Evolutionary conservation across 2,113 vertebrate species (phyloP), one percentile per base, ranked within the genome.

Genomic region (Apodemus sylvaticus): DNA sequence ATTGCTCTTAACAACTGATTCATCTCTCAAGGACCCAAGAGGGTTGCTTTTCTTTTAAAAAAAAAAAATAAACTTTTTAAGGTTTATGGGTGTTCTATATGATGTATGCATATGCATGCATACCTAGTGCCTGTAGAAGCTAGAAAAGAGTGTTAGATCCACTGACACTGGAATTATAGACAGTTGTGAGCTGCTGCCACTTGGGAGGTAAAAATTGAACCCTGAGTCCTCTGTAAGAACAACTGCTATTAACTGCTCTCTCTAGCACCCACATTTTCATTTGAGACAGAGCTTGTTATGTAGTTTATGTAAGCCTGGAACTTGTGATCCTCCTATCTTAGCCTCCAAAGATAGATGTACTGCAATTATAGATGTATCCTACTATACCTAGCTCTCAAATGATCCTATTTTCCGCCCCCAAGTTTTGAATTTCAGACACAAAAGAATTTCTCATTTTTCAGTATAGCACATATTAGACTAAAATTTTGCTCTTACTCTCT

Each of bases 401-500:
- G 14, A 64, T 39, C 0, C 29, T 83, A 31, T 66, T 66, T 34
- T 66, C 5, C n/a, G n/a, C 42, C 36, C 12, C n/a, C 14, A 62
- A 68, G 42, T 68, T 86, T 68, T 24, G 9, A 68, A 86, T 68
- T 51, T 66, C 60, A 86, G 60, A 66, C 16, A 92, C 36, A 78
- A 60, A 19, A 45, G 62, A 64, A 87, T 91, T 95, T 76, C 62
- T 81, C 94, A 96, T 81, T 93, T 79, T 95, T 83, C 88, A 94
- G 39, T 86, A 64, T 42, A 92, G 14, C 45, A 20, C 22, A 96
- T 19, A 86, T 42, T 68, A 5, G 36, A 95, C 19, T 90, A 68
- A 77, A 96, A 74, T 92, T 85, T 90, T 70, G 51, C 77, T 92
- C 60, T 70, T 89, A 86, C 60, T 93, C 29, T 88, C 39, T 77